Conservation (phyloP, 2,888 invertebrate species). For the Frankliniella fusca region DNA sequence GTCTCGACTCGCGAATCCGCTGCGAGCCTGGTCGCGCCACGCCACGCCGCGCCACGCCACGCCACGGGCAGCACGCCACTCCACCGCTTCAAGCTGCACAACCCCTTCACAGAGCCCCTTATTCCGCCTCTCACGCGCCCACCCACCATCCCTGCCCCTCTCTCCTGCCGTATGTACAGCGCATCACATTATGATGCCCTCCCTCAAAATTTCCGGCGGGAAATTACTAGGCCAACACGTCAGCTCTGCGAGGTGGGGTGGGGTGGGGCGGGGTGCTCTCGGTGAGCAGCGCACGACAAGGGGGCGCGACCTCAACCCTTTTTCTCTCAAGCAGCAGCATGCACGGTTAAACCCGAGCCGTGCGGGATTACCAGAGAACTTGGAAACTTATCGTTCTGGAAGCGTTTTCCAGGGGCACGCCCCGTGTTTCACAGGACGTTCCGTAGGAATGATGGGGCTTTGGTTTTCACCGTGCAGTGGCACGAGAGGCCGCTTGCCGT, state of each 20-base stretch:
- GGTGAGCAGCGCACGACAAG: background rate
- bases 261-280: background rate
- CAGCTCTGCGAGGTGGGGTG: background rate
- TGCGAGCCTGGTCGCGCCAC: background rate
- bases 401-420: too few species aligned
- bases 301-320: too few species aligned
- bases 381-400: too few species aligned
- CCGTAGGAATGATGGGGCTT: too few species aligned
- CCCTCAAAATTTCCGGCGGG: conserved; percentile 1
- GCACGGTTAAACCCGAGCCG: too few species aligned
- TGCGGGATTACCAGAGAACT: too few species aligned
- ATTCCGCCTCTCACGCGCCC: background rate
- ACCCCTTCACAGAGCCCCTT: background rate
- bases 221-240: background rate
- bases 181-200: background rate
- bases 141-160: background rate
- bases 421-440: too few species aligned
- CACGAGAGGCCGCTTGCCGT: too few species aligned
- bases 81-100: background rate
- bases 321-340: too few species aligned
- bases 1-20: background rate
- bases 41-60: background rate
- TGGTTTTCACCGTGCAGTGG: too few species aligned
- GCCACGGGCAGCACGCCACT: background rate
- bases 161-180: background rate